A percentile compares a stretch with the other conserved stretches of the same genome.
These are phyloP conservation scores for Mythimna lalbum DNA, from an alignment of 2,888 invertebrate species.

Conservation along the genomic window DNA sequence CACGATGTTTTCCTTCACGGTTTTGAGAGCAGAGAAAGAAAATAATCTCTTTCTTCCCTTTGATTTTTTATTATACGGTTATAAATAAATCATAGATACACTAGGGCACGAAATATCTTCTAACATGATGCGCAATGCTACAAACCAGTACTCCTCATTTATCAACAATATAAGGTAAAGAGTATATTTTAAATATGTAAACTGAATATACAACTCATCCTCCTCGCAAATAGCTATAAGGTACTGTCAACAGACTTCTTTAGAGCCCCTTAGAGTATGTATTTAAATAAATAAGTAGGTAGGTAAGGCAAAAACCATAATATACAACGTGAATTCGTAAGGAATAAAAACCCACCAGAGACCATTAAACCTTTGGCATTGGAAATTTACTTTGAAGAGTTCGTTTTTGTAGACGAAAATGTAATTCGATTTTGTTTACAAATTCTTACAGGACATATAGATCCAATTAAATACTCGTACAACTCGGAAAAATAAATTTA, in stretches of 20 bases:
- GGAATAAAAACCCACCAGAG: constrained; percentile 24
- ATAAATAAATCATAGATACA: too few species aligned
- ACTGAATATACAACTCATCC: background rate
- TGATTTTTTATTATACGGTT: too few species aligned
- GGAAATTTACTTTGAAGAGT: background rate
- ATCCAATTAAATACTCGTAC: too few species aligned
- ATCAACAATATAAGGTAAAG: background rate
- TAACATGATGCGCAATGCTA: too few species aligned
- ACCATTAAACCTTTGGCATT: background rate
- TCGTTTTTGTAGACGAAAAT: background rate
- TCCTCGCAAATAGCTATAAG: background rate
- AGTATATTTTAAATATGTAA: background rate
- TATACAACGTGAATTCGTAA: constrained; percentile 14
- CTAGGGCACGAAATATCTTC: too few species aligned
- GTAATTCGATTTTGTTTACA: too few species aligned
- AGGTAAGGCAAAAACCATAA: background rate
- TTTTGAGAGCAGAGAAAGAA: too few species aligned
- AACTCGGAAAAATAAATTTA: too few species aligned
- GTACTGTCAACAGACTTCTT: background rate
- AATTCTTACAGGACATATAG: too few species aligned
- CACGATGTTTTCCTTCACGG: too few species aligned
- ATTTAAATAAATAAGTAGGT: constrained; percentile 21
- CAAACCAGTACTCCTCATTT: too few species aligned
- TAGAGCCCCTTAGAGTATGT: constrained; percentile 5
- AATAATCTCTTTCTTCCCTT: too few species aligned